Base-by-base conservation (phyloP, 2,797 vertebrate genomes). In the Malacoraja senta region DNA sequence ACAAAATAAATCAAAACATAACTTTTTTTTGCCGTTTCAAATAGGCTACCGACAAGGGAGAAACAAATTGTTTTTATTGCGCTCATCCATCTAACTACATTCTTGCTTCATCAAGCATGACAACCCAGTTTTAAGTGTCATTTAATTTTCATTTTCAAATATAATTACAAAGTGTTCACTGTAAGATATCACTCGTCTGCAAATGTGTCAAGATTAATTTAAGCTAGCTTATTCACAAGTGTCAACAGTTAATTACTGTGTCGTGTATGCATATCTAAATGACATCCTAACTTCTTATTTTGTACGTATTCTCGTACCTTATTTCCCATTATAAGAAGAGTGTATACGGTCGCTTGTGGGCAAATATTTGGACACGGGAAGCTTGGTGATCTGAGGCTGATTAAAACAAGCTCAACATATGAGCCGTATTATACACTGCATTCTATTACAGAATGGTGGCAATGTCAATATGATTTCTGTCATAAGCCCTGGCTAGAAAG, bases 191-290 rank as follows among this genome's bases (percentile, higher is more conserved):
- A 97, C 97, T 98, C 98, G 98, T 99, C 98, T 99, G 98, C 98
- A 99, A 99, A 99, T 99, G 98, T 99, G 98, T 99, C 99, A 99
- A 97, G 98, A 99, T 99, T 99, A 98, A 99, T 99, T 99, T 99
- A 98, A 98, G 98, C 98, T 97, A 97, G 97, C 98, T 99, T 98
- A 98, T 98, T 99, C 98, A 99, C 97, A 97, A 99, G 98, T 99
- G 99, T 99, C 99, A 99, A 99, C 99, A 99, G 98, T 98, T 99
- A 99, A 99, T 99, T 99, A 99, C 98, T 98, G 98, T 97, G 98
- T 99, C 98, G 98, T 98, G 98, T 99, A 98, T 97, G 97, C 98
- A 98, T 98, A 98, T 97, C 97, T 99, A 98, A 98, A 98, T 98
- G 98, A 98, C 98, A 99, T 98, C 98, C 97, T 97, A 97, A 97